A percentile compares a stretch with the other conserved stretches of the same genome.
These are phyloP conservation scores for Hyperoplus immaculatus DNA, from an alignment of 2,797 vertebrate species.

Conservation along the genomic window DNA sequence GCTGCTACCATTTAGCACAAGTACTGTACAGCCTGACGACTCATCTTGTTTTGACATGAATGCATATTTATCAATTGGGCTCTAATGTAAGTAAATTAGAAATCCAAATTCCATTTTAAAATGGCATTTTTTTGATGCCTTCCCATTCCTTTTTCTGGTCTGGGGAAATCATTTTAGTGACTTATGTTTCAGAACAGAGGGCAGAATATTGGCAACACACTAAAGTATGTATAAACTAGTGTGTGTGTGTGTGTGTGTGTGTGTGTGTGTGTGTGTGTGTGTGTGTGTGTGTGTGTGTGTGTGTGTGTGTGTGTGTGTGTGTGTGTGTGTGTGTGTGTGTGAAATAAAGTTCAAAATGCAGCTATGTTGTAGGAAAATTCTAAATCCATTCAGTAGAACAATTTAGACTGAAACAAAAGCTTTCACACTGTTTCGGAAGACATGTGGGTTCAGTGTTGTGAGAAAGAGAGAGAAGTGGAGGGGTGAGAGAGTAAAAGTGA, in stretches of 20 bases:
- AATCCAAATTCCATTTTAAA: not conserved
- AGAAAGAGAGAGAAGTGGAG: not conserved
- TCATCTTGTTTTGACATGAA: not conserved
- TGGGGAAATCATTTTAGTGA: not conserved
- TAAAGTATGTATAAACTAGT: no score
- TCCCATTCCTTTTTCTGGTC: not conserved
- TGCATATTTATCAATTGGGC: not conserved
- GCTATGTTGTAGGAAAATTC: not conserved
- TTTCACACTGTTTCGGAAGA: slow-evolving; percentile 12
- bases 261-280: no score
- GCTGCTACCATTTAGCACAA: not conserved
- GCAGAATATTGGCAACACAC: not conserved
- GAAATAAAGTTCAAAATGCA: not conserved
- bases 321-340: not conserved
- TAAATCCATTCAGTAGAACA: not conserved
- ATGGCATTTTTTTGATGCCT: not conserved
- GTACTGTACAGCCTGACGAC: not conserved
- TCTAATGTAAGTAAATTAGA: not conserved
- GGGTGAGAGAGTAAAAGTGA: slow-evolving; percentile 49
- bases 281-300: no score
- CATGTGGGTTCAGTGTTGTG: not conserved
- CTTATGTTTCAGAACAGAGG: not conserved
- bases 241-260: no score
- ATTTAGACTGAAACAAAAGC: slow-evolving; percentile 6
- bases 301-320: no score